Base-by-base conservation (phyloP, 1,140 invertebrate genomes). In the Drosophila busckii region DNA sequence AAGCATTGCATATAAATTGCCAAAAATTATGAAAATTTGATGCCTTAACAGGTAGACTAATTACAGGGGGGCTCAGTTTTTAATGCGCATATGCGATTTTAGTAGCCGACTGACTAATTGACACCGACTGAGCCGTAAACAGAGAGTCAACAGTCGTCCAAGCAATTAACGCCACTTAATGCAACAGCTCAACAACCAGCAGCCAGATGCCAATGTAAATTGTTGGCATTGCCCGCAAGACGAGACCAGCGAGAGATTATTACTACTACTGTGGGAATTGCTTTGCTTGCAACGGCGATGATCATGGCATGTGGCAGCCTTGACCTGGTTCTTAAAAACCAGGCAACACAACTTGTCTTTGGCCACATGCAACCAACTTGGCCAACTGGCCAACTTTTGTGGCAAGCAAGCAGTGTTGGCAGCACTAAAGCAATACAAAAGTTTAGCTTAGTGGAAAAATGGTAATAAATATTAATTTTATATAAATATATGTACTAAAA, bases 1-100 rank as follows among this genome's bases (percentile, higher is more conserved):
- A 55, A 76, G 65, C 65, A 54, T 76, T 70, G 59, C 67, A 70
- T 65, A 55, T 49, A 71, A 71, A 76, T 78, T 67, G 49, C 67
- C 62, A 70, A 80, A 76, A 78, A 50, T 61, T 67, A 61, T 67
- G 16, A 42, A 45, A 29, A 62, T 49, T 38, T n/a, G 41, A 66
- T 71, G 49, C 48, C 54, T 66, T 58, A 54, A 53, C 70, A 71
- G 52, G 68, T 78, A 59, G 29, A 16, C 48, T 71, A 76, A 76
- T 76, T 76, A 71, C 49, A 40, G 70, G 60, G 49, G 59, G 56
- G 70, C 62, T 46, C 44, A 48, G 58, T 54, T 53, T 53, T 40
- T 50, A 34, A 37, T 22, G n/a, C 8, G 4, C 25, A 15, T 41
- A 15, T 54, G n/a, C n/a, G n/a, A n/a, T n/a, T n/a, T n/a, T n/a